Percentiles rank a stretch among this genome's conserved stretches.
phyloP scores from a whole-genome alignment of 2,888 invertebrate species.

The Brassicogethes aeneus region DNA sequence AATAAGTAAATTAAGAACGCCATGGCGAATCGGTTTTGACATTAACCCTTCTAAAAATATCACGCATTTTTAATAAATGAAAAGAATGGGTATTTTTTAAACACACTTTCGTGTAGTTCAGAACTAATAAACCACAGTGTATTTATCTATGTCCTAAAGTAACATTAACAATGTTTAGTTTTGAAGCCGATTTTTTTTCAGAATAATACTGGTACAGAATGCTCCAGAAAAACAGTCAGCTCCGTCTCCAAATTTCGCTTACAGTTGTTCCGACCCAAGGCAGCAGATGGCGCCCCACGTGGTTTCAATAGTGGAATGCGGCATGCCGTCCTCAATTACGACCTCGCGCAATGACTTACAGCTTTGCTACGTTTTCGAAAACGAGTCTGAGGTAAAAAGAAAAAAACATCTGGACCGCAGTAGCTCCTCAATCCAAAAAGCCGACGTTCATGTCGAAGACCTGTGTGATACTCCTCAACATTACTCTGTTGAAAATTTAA shows the following conservation, averaged over 20 bases:
- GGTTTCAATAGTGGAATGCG: conserved; percentile 56
- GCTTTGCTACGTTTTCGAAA: conserved; percentile 33
- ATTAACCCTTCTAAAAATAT: too few species aligned
- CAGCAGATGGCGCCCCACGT: conserved; percentile 41
- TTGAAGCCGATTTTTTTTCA: too few species aligned
- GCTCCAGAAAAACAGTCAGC: conserved; percentile 75
- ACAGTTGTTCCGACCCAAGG: conserved; percentile 28
- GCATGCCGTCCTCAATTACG: conserved; percentile 34
- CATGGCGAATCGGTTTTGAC: too few species aligned
- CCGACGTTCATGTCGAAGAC: conserved; percentile 30
- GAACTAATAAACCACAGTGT: too few species aligned
- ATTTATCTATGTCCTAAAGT: too few species aligned
- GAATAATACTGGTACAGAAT: conserved; percentile 88
- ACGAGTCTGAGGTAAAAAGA: conserved; percentile 20
- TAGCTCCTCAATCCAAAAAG: conserved; percentile 29
- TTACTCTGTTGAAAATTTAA: background rate
- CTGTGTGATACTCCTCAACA: conserved; percentile 22
- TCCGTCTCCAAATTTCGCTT: conserved; percentile 49
- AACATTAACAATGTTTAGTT: too few species aligned
- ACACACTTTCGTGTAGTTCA: too few species aligned
- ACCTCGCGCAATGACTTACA: conserved; percentile 31
- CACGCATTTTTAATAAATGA: too few species aligned
- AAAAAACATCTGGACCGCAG: conserved; percentile 22
- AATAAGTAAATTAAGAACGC: too few species aligned
- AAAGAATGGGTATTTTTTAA: too few species aligned